phyloP scores from a whole-genome alignment of 2,113 vertebrate species.

The Leucosticte australis region DNA sequence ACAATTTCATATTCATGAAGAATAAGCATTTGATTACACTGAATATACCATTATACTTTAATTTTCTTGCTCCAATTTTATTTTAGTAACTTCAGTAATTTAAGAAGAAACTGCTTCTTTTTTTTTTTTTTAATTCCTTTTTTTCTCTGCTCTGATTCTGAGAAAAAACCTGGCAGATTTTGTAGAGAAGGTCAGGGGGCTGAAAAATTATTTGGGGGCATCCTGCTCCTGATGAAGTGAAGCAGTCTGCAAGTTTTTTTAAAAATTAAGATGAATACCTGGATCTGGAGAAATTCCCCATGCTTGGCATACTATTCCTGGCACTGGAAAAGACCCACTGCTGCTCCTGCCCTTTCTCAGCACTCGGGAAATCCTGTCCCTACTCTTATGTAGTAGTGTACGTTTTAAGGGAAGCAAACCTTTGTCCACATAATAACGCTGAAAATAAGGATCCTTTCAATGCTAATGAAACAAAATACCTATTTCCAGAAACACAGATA shows the following conservation, averaged over 20 bases:
- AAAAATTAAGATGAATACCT: not conserved
- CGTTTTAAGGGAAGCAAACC: not conserved
- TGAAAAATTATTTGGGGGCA: not conserved
- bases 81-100: not conserved
- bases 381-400: fast-evolving
- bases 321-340: not conserved
- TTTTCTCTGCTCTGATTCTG: not conserved
- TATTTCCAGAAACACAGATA: not conserved
- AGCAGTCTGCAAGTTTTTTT: not conserved
- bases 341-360: not conserved
- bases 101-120: not conserved
- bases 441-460: not conserved
- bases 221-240: not conserved
- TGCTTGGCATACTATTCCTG: not conserved
- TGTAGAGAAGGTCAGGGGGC: not conserved
- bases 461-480: not conserved
- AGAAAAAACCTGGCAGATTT: not conserved
- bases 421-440: not conserved
- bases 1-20: slow-evolving; percentile 12
- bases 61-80: not conserved
- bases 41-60: not conserved
- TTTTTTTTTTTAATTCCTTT: not conserved
- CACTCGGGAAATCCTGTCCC: not conserved
- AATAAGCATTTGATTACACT: not conserved
- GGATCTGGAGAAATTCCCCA: not conserved